Evolutionary conservation across 2,888 invertebrate genomes (phyloP), one percentile per base, ranked within the genome.

Genomic region (Eutolmus rufibarbis): DNA sequence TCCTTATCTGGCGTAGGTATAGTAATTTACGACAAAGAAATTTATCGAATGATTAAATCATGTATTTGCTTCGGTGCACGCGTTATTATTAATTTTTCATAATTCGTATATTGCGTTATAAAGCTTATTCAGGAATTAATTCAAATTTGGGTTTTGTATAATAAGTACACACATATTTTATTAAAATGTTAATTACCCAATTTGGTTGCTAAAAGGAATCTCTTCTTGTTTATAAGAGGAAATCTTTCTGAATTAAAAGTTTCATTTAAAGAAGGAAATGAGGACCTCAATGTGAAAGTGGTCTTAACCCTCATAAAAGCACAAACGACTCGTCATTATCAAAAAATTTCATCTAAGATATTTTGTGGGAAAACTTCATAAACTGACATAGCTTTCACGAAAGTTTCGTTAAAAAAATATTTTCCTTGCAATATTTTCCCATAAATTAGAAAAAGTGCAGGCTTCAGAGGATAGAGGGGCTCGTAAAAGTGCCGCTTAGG

Each of bases 391-490:
- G 23, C 57, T 57, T 19, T 23, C 57, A 8, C 4, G 66, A 19
- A 66, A 66, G 66, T 66, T 23, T 28, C 23, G 3, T 66, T 23
- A 56, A 56, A 56, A 66, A 66, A 16, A 51, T n/a, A n/a, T 51
- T 66, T 43, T 40, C n/a, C 84, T 23, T 84, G 84, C 37, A 84
- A 74, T 66, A 66, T 66, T 84, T 84, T 40, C 66, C 40, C 37
- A 84, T 84, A 84, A 84, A 57, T 84, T 84, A 37, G 40, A 76
- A 76, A 76, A 76, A 84, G 84, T 84, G 84, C 84, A 84, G 40
- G 23, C 40, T 37, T 84, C 74, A n/a, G 66, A 28, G 34, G 37
- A 23, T 66, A 66, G 34, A 37, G 14, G 43, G 66, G 37, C 84
- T 66, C 57, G 40, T 84, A 84, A 84, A 84, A 74, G 84, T 66